phyloP scores from a whole-genome alignment of 1,140 invertebrate genomes.

The Piezodorus guildinii region DNA sequence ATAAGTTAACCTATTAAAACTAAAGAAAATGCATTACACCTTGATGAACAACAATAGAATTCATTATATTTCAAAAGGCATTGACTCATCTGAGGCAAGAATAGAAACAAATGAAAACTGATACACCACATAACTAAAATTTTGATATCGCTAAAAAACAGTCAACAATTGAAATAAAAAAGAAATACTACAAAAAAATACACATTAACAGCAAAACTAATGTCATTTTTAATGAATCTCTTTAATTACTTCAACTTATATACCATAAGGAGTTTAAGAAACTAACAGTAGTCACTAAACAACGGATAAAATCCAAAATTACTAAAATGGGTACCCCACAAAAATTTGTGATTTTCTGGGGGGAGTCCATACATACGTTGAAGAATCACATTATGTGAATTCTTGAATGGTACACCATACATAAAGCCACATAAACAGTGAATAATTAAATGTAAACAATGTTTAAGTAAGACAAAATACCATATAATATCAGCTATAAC shows the following conservation, averaged over 20 bases:
- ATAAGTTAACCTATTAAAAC: no score
- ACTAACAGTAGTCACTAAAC: neutral
- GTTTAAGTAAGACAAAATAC: neutral
- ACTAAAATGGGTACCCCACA: slow-evolving; percentile 28
- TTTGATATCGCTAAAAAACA: neutral
- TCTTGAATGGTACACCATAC: neutral
- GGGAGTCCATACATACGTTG: neutral
- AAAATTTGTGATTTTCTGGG: slow-evolving; percentile 20
- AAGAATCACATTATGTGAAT: neutral
- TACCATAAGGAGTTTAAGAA: neutral
- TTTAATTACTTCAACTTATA: neutral
- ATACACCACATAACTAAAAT: neutral
- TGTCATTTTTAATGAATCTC: neutral
- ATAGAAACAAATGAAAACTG: no score
- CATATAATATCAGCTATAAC: neutral
- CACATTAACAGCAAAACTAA: neutral
- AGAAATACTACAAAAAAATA: neutral
- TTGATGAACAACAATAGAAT: no score
- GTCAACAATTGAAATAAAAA: neutral
- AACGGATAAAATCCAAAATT: slow-evolving; percentile 23
- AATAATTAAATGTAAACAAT: slow-evolving; percentile 8
- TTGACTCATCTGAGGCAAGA: no score
- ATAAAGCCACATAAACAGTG: neutral
- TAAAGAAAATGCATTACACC: no score
- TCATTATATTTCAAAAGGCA: no score